Conservation (phyloP, 2,888 invertebrate species). For the Lasioglossum vierecki region DNA sequence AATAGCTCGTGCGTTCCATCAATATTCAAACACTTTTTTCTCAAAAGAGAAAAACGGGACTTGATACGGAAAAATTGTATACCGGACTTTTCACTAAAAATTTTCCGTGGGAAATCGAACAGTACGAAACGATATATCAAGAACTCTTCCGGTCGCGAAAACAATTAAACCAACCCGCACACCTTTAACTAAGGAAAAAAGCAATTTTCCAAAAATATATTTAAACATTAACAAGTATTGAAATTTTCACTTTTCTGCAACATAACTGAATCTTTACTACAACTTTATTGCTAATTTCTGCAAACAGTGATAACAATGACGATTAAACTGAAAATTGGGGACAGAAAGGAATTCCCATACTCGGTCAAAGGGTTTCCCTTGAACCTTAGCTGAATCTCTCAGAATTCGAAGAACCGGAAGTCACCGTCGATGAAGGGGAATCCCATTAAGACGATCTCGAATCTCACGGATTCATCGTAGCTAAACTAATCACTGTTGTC, state of each 20-base stretch:
- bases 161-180: background rate
- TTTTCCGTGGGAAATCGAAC: background rate
- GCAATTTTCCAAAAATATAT: too few relatives aligned
- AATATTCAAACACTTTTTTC: background rate
- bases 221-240: too few relatives aligned
- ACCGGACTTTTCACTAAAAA: background rate
- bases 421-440: background rate
- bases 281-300: background rate
- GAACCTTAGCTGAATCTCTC: background rate
- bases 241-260: too few relatives aligned
- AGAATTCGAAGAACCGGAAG: background rate
- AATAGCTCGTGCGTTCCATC: background rate
- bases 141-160: too few relatives aligned
- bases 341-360: background rate
- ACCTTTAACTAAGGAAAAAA: too few relatives aligned
- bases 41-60: background rate
- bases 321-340: too few relatives aligned
- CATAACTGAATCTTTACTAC: too few relatives aligned
- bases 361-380: background rate
- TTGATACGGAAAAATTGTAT: background rate
- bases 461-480: conserved; percentile 12
- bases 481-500: conserved; percentile 66
- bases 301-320: background rate
- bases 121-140: background rate
- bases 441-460: background rate